A percentile compares a stretch with the other conserved stretches of the same genome.
These are phyloP conservation scores for Paragorgia papillata DNA, from an alignment of 92 coral and sea anemone species.

Conservation along the genomic window DNA sequence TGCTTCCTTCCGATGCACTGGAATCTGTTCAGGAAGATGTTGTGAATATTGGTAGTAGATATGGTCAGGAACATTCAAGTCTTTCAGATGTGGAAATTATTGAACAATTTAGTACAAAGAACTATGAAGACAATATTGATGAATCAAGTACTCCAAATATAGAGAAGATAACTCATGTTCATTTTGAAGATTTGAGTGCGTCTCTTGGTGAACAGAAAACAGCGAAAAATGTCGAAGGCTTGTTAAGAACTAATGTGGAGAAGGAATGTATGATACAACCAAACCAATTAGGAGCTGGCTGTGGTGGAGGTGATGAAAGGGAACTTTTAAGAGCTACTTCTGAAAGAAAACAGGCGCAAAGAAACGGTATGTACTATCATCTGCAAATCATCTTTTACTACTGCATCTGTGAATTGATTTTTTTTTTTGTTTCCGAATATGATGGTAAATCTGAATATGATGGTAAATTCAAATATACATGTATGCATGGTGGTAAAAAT, in stretches of 20 bases:
- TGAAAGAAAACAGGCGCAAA: constrained; percentile 23
- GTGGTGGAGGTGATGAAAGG: constrained; percentile 80
- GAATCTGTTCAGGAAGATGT: constrained; percentile 17
- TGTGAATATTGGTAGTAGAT: neutral
- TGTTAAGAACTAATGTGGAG: constrained; percentile 12
- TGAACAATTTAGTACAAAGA: constrained; percentile 35
- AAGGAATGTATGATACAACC: constrained; percentile 69
- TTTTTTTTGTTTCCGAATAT: too few relatives aligned
- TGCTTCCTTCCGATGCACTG: constrained; percentile 7
- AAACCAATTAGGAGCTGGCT: constrained; percentile 68
- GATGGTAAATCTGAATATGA: too few relatives aligned
- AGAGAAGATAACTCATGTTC: constrained; percentile 78
- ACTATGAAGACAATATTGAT: constrained; percentile 1
- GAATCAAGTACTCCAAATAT: constrained; percentile 77
- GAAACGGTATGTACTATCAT: constrained; percentile 23
- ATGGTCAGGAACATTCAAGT: constrained; percentile 9
- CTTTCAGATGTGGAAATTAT: constrained; percentile 42
- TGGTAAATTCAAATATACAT: too few relatives aligned
- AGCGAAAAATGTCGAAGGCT: neutral
- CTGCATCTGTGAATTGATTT: too few relatives aligned
- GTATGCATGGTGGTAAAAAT: too few relatives aligned
- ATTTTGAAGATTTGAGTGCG: constrained; percentile 63
- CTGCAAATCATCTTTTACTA: too few relatives aligned
- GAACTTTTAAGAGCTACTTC: constrained; percentile 24
- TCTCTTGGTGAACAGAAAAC: constrained; percentile 9